Percentiles rank a stretch among this genome's conserved stretches.
Evolutionary conservation across 1,140 invertebrate species (phyloP).

Genomic region (Oedothorax gibbosus): DNA sequence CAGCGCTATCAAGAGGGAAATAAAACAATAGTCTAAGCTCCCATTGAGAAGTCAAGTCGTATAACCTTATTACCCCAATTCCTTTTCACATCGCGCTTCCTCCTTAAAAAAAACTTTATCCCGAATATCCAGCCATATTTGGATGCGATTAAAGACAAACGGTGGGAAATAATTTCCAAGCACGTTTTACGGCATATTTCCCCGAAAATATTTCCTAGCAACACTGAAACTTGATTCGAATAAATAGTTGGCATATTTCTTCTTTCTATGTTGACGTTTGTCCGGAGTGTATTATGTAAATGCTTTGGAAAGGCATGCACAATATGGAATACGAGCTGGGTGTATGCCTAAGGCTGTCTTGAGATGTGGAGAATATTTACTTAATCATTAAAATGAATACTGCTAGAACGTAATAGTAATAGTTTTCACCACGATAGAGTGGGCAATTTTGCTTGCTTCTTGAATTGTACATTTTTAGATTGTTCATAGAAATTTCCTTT

Average conservation of each 20-base stretch:
- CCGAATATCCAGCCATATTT: slow-evolving; percentile 31
- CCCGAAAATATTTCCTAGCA: slow-evolving; percentile 48
- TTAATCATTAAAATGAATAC: slow-evolving; percentile 23
- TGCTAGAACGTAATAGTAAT: slow-evolving; percentile 23
- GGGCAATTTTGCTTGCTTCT: background rate
- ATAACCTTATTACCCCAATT: slow-evolving; percentile 39
- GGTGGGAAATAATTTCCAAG: slow-evolving; percentile 41
- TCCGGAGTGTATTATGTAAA: slow-evolving; percentile 15
- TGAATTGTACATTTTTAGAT: background rate
- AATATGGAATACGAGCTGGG: slow-evolving; percentile 3
- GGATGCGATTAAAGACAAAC: slow-evolving; percentile 52
- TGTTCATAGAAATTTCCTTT: slow-evolving; percentile 4
- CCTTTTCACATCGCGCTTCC: too few relatives aligned
- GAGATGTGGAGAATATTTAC: slow-evolving; percentile 9
- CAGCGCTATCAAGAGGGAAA: too few relatives aligned
- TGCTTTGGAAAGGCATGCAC: slow-evolving; percentile 30
- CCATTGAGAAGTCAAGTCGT: slow-evolving; percentile 26
- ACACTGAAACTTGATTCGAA: slow-evolving; percentile 48
- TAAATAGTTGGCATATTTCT: slow-evolving; percentile 57
- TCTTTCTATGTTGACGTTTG: slow-evolving; percentile 16
- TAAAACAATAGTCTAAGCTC: slow-evolving; percentile 34
- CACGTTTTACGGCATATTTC: slow-evolving; percentile 47
- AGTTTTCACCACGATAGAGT: background rate
- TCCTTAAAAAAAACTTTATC: slow-evolving; percentile 12
- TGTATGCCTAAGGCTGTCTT: background rate